A percentile compares a stretch with the other conserved stretches of the same genome.
Conservation (phyloP, 2,797 vertebrate species). For the Paedocypris micromegethes region DNA sequence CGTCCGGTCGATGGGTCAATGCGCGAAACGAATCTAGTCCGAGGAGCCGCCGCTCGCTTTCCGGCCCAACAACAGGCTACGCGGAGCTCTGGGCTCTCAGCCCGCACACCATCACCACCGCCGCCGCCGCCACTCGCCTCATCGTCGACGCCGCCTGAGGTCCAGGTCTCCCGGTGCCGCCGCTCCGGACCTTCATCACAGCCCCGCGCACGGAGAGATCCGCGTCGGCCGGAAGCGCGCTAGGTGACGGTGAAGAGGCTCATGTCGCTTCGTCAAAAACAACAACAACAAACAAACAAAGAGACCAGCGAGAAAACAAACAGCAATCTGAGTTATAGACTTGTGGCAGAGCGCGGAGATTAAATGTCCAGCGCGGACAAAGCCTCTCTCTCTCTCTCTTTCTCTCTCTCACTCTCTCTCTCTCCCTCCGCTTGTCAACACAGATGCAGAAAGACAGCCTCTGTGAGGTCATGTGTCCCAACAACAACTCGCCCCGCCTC, state of each 20-base stretch:
- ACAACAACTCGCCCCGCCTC: constrained; percentile 69
- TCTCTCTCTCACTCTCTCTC: background rate
- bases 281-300: too few species aligned
- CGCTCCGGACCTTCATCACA: constrained; percentile 22
- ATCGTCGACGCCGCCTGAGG: constrained; percentile 23
- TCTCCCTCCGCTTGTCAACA: constrained; percentile 77
- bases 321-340: background rate
- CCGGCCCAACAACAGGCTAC: too few species aligned
- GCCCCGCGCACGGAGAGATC: constrained; percentile 1
- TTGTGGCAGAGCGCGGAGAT: constrained; percentile 19
- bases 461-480: constrained; percentile 76
- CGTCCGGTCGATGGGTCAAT: too few species aligned
- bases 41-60: too few species aligned
- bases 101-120: too few species aligned
- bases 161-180: constrained; percentile 5
- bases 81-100: too few species aligned
- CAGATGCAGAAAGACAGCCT: constrained; percentile 65
- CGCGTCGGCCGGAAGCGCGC: constrained; percentile 13
- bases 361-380: constrained; percentile 22
- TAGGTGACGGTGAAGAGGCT: constrained; percentile 18
- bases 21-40: too few species aligned
- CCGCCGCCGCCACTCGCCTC: constrained; percentile 12
- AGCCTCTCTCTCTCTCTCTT: constrained; percentile 11
- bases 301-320: background rate
- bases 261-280: constrained; percentile 10